A percentile compares a stretch with the other conserved stretches of the same genome.
Evolutionary conservation across 2,113 vertebrate species (phyloP).

Genomic region (Alligator mississippiensis): DNA sequence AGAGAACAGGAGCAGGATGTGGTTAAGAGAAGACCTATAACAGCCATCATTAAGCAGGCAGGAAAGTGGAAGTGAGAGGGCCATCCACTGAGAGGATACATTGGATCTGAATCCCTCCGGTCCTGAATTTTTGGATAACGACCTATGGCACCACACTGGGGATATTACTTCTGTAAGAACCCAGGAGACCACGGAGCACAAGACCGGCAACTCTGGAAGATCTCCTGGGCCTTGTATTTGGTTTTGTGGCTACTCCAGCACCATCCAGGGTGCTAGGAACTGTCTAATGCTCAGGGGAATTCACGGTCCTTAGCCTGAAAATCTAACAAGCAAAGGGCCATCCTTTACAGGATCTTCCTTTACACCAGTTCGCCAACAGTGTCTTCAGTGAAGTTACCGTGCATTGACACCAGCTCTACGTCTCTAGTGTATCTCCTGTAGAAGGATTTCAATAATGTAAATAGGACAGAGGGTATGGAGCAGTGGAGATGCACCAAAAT

Average conservation of each 20-base stretch:
- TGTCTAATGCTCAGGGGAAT: neutral
- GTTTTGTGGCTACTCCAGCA: neutral
- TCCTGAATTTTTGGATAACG: neutral
- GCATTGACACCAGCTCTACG: neutral
- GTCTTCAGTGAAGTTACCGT: neutral
- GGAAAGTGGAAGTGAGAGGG: neutral
- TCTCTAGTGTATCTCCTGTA: neutral
- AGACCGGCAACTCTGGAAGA: no score
- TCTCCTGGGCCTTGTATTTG: neutral
- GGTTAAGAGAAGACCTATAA: neutral
- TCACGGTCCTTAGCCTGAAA: neutral
- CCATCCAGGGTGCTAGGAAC: neutral
- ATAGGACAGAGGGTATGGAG: neutral
- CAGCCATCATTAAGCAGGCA: conserved; percentile 14
- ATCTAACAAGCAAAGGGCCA: neutral
- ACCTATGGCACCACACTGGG: neutral
- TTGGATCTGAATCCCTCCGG: neutral
- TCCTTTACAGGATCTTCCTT: neutral
- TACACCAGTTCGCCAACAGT: neutral
- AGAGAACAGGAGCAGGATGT: conserved; percentile 46
- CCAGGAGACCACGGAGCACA: no score
- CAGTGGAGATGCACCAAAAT: neutral
- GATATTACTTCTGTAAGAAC: neutral
- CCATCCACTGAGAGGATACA: conserved; percentile 20
- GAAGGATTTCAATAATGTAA: conserved; percentile 36